Percentiles rank a stretch among this genome's conserved stretches.
Conservation (phyloP, 2,797 vertebrate species). For the Syncerus caffer region DNA sequence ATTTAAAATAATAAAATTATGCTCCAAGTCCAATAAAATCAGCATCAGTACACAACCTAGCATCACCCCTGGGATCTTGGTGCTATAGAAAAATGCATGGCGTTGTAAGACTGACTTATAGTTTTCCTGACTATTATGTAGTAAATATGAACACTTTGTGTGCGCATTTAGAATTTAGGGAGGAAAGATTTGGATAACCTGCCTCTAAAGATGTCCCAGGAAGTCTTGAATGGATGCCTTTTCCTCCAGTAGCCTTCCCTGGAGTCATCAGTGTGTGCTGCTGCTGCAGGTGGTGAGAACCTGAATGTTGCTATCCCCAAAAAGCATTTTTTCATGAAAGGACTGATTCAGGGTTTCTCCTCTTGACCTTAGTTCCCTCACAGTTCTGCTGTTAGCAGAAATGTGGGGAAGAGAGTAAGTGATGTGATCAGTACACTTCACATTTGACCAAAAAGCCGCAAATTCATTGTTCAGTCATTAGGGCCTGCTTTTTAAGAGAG, state of each 20-base stretch:
- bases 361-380: not conserved
- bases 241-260: not conserved
- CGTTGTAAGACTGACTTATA: not conserved
- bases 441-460: not conserved
- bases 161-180: not conserved
- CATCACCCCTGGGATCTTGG: not conserved
- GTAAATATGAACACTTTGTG: slow-evolving; percentile 17
- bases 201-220: not conserved
- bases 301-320: not conserved
- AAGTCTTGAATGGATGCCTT: not conserved
- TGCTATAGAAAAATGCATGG: not conserved
- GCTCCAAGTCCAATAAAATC: not conserved
- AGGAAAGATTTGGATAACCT: not conserved
- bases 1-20: slow-evolving; percentile 33
- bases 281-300: not conserved
- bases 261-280: not conserved
- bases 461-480: not conserved
- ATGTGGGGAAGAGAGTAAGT: not conserved
- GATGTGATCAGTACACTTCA: not conserved
- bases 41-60: not conserved
- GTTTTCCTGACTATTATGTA: not conserved
- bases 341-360: not conserved
- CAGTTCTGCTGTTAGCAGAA: not conserved
- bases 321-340: slow-evolving; percentile 9
- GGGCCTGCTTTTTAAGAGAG: not conserved